Evolutionary conservation across 2,797 vertebrate species (phyloP), one percentile per base, ranked within the genome.

Genomic region (Sus cebifrons): DNA sequence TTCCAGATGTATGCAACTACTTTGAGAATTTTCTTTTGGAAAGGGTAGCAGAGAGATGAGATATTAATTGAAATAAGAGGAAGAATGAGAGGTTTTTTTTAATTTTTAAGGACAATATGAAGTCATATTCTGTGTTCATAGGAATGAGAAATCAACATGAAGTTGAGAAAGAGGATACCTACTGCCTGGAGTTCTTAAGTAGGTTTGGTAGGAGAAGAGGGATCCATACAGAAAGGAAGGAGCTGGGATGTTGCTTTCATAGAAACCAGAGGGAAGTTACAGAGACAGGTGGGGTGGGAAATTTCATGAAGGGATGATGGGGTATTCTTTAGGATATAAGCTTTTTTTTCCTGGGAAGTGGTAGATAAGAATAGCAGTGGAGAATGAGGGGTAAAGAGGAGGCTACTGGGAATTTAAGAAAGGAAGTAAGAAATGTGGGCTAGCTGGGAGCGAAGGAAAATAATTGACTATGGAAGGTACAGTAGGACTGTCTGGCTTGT

Each of bases 381-480:
- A 62, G 18, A 74, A 32, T 21, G 16, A 20, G 15, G 12, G 4
- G 10, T 83, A 44, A 49, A 21, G 25, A 49, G 36, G 36, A 52
- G 1, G 3, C 5, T n/a, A 2, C 16, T 70, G 29, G 18, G 7
- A 13, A 52, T 93, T 90, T 77, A 40, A 85, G 36, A 32, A 44
- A 88, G 8, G 54, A 64, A 90, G 56, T 52, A 7, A 89, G 58
- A 83, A 83, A 49, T 84, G 14, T 20, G 12, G 11, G 23, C 84
- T 82, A 93, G 52, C 44, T 84, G 71, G 3, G 29, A 60, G 6
- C 88, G 17, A 9, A 78, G 40, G 83, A 64, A 79, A 70, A 83
- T 83, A 82, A 78, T 89, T 92, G 88, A n/a, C 62, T 82, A 11
- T 20, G 44, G 17, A 74, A 92, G 60, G 32, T 89, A n/a, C n/a